A percentile compares a stretch with the other conserved stretches of the same genome.
phyloP scores from a whole-genome alignment of 2,113 vertebrate genomes.

The Furnarius figulus region DNA sequence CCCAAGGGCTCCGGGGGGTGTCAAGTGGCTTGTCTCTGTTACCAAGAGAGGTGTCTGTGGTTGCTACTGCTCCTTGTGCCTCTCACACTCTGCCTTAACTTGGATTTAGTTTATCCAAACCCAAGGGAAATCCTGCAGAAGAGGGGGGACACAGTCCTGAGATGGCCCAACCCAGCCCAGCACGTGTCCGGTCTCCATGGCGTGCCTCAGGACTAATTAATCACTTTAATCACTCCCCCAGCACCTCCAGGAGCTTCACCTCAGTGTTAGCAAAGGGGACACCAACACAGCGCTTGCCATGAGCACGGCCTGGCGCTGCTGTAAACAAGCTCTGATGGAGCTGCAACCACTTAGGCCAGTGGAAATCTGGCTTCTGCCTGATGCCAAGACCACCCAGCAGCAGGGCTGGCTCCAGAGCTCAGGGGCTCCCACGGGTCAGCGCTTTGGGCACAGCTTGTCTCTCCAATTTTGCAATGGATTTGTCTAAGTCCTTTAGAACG shows the following conservation, averaged over 20 bases:
- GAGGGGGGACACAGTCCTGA: neutral
- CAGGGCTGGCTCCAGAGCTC: neutral
- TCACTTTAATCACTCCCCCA: neutral
- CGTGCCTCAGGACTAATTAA: accelerated
- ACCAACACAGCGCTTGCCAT: accelerated
- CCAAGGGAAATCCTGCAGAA: neutral
- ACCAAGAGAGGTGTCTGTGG: neutral
- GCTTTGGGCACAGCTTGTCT: neutral
- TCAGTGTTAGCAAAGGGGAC: neutral
- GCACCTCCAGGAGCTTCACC: neutral
- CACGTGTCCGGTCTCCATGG: too few species aligned
- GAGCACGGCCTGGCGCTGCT: neutral
- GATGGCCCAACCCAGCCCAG: neutral
- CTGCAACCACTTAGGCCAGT: neutral
- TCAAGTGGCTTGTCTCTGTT: neutral
- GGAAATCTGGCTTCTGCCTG: neutral
- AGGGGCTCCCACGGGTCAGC: neutral
- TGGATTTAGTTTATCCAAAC: neutral
- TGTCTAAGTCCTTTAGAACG: neutral
- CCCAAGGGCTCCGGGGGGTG: neutral
- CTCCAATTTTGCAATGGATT: neutral
- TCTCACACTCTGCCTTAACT: neutral
- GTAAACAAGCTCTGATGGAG: neutral
- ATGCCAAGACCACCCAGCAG: neutral
- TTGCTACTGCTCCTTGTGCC: neutral